Conservation (phyloP, 2,113 vertebrate species). For the Pygoscelis adeliae region DNA sequence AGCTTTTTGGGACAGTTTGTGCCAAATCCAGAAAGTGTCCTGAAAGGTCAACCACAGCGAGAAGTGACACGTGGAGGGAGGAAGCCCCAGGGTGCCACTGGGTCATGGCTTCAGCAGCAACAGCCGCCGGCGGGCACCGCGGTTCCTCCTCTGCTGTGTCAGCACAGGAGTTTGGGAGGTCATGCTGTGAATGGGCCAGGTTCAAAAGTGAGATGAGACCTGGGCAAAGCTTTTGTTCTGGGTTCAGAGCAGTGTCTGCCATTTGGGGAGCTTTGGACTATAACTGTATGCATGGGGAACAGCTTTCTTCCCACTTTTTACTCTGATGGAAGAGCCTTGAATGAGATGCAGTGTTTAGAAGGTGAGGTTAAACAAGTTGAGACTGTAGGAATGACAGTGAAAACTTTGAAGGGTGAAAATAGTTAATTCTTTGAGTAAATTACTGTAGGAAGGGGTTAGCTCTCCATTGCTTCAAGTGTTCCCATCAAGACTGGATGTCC, state of each 20-base stretch:
- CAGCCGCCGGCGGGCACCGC: rapidly evolving
- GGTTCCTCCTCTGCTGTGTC: not conserved
- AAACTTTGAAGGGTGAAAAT: not conserved
- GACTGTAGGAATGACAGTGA: not conserved
- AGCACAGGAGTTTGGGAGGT: not conserved
- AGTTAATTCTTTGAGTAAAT: not conserved
- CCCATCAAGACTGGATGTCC: not conserved
- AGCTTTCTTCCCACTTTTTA: not conserved
- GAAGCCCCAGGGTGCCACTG: not conserved
- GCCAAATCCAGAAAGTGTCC: not conserved
- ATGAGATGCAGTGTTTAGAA: not conserved
- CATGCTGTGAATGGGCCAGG: not conserved
- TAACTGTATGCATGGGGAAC: rapidly evolving
- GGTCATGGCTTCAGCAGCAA: not conserved
- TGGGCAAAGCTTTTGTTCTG: not conserved
- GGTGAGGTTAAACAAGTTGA: not conserved
- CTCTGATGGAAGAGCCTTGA: not conserved
- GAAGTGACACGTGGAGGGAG: not conserved
- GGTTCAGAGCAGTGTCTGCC: not conserved
- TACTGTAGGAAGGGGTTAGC: not conserved
- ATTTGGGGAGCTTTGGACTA: not conserved
- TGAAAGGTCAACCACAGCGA: not conserved
- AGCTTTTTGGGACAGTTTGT: not conserved
- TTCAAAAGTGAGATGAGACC: not conserved
- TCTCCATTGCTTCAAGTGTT: not conserved